These are phyloP conservation scores for Heptranchias perlo DNA, from an alignment of 2,113 vertebrate species.

Conservation along the genomic window DNA sequence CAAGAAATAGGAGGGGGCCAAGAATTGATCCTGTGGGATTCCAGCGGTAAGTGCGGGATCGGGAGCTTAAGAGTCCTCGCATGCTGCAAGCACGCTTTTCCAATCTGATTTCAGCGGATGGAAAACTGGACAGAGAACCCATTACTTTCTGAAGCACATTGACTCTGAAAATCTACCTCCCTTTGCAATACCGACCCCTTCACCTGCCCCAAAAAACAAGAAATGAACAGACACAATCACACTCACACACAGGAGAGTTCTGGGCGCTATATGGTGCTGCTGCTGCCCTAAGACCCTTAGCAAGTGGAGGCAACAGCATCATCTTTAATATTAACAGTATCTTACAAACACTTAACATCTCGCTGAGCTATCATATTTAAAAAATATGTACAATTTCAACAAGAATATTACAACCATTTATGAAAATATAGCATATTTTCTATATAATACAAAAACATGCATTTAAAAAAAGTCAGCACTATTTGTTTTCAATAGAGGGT, in stretches of 20 bases:
- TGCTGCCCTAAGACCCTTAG: neutral
- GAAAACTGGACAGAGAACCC: no score
- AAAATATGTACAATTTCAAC: slow-evolving; percentile 39
- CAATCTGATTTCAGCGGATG: no score
- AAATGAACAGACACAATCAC: neutral
- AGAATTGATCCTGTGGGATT: no score
- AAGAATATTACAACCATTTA: slow-evolving; percentile 39
- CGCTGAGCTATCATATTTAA: slow-evolving; percentile 27
- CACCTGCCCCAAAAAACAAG: neutral
- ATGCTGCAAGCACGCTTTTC: no score
- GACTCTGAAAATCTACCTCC: neutral
- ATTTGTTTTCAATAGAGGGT: slow-evolving; percentile 24
- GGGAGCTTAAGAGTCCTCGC: no score
- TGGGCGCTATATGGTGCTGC: neutral
- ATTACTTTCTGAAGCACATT: no score
- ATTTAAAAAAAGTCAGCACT: slow-evolving; percentile 31
- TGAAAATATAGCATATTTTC: slow-evolving; percentile 38
- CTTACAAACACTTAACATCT: slow-evolving; percentile 32
- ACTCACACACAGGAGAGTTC: neutral
- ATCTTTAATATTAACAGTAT: slow-evolving; percentile 38
- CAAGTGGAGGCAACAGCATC: slow-evolving; percentile 23
- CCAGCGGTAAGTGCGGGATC: no score
- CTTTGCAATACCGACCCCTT: neutral
- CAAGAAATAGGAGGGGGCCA: no score
- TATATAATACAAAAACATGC: slow-evolving; percentile 39